These are phyloP conservation scores for Menidia beryllina DNA, from an alignment of 2,113 vertebrate species.

Conservation along the genomic window DNA sequence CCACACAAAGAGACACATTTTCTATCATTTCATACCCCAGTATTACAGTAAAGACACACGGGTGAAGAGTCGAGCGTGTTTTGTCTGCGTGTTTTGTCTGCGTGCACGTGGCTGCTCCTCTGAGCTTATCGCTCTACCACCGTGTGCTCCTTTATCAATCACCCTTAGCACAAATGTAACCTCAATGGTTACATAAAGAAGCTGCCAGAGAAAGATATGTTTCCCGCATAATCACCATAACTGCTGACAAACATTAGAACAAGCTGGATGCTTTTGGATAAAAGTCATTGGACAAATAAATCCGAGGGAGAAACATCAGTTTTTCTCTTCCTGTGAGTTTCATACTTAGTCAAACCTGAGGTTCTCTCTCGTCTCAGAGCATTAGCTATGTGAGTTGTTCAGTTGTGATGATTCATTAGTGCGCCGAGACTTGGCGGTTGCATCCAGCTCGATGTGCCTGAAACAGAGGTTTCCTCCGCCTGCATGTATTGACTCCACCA, in stretches of 20 bases:
- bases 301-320: too few species aligned
- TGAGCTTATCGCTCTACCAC: constrained; percentile 21
- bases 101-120: constrained; percentile 1
- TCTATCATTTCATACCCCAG: neutral
- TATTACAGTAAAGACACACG: neutral
- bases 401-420: neutral
- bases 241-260: too few species aligned
- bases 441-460: constrained; percentile 56
- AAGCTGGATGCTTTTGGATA: too few species aligned
- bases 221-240: too few species aligned
- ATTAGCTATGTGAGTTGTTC: neutral
- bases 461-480: constrained; percentile 71
- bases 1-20: neutral
- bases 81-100: constrained; percentile 1
- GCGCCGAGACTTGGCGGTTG: constrained; percentile 39
- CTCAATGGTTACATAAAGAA: too few species aligned
- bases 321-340: too few species aligned
- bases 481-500: constrained; percentile 75
- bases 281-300: too few species aligned
- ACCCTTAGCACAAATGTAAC: too few species aligned
- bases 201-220: too few species aligned
- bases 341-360: too few species aligned
- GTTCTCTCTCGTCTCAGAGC: neutral
- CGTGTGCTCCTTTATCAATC: too few species aligned
- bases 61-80: neutral